A percentile compares a stretch with the other conserved stretches of the same genome.
Evolutionary conservation across 2,113 vertebrate species (phyloP).

Genomic region (Edolisoma coerulescens): DNA sequence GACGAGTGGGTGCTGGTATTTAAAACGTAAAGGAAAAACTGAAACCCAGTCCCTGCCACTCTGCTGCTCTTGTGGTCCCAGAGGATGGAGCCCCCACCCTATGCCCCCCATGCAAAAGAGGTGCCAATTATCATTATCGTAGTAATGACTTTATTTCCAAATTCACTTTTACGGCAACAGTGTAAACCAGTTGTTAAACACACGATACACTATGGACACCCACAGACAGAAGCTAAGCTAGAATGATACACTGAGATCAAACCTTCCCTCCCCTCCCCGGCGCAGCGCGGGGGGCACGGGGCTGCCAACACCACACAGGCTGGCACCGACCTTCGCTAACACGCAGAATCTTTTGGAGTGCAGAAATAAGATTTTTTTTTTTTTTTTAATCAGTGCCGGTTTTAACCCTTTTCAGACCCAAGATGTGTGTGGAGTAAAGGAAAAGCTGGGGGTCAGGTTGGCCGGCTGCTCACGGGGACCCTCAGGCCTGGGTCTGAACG

Average conservation of each 20-base stretch:
- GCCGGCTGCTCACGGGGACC: not conserved
- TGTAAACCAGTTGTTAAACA: slow-evolving; percentile 94
- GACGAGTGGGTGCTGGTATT: not conserved
- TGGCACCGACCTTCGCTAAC: not conserved
- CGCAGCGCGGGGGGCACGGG: slow-evolving; percentile 41
- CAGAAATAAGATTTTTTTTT: not conserved
- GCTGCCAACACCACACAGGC: slow-evolving; percentile 58
- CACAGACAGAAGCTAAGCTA: slow-evolving; percentile 92
- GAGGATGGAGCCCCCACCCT: not conserved
- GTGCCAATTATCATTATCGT: slow-evolving; percentile 65
- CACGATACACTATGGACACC: slow-evolving; percentile 88
- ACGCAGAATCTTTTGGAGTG: not conserved
- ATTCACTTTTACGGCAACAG: slow-evolving; percentile 95
- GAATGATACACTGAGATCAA: slow-evolving; percentile 77
- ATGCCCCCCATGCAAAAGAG: rapidly evolving
- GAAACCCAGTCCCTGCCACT: rapidly evolving
- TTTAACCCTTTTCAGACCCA: slow-evolving; percentile 58
- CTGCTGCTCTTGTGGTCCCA: rapidly evolving
- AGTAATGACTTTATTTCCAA: slow-evolving; percentile 97
- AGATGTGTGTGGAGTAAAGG: slow-evolving; percentile 46
- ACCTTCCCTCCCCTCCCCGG: slow-evolving; percentile 63
- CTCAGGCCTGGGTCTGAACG: not conserved
- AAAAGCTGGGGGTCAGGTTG: not conserved
- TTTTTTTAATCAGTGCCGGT: not conserved
- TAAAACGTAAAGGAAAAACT: not conserved